Percentiles rank a stretch among this genome's conserved stretches.
These are phyloP conservation scores for Acleris sparsana DNA, from an alignment of 2,888 invertebrate genomes.

Conservation along the genomic window DNA sequence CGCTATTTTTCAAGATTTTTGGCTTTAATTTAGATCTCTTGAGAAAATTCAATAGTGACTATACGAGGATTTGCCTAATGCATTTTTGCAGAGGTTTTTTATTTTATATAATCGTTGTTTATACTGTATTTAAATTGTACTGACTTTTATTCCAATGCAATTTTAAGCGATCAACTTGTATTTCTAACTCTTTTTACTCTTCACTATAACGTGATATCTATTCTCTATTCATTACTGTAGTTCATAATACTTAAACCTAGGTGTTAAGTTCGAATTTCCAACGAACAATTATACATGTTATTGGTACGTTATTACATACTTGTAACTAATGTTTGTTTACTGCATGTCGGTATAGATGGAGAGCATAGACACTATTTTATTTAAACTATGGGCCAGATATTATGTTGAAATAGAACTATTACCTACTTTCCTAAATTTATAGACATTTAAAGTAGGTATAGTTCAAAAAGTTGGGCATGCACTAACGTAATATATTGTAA, in stretches of 20 bases:
- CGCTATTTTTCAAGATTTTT: too few relatives aligned
- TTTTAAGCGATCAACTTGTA: background rate
- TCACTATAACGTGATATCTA: constrained; percentile 75
- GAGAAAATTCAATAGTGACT: too few relatives aligned
- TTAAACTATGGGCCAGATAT: constrained; percentile 22
- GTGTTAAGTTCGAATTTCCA: constrained; percentile 63
- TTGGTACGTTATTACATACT: constrained; percentile 31
- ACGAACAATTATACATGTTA: constrained; percentile 60
- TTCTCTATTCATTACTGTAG: constrained; percentile 47
- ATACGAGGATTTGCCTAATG: too few relatives aligned
- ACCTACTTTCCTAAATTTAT: background rate
- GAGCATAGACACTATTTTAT: constrained; percentile 44
- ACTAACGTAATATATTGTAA: too few relatives aligned
- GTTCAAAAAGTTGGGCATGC: too few relatives aligned
- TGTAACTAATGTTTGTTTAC: constrained; percentile 47
- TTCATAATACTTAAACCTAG: constrained; percentile 63
- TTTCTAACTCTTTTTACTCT: constrained; percentile 45
- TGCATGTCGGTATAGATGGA: constrained; percentile 43
- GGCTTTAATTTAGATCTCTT: too few relatives aligned
- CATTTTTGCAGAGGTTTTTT: too few relatives aligned
- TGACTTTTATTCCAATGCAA: background rate
- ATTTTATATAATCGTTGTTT: too few relatives aligned
- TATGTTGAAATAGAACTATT: background rate
- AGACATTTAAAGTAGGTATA: background rate
- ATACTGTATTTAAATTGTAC: constrained; percentile 1